Evolutionary conservation across 92 coral and sea anemone species (phyloP).

Genomic region (Phenganax subtilis): DNA sequence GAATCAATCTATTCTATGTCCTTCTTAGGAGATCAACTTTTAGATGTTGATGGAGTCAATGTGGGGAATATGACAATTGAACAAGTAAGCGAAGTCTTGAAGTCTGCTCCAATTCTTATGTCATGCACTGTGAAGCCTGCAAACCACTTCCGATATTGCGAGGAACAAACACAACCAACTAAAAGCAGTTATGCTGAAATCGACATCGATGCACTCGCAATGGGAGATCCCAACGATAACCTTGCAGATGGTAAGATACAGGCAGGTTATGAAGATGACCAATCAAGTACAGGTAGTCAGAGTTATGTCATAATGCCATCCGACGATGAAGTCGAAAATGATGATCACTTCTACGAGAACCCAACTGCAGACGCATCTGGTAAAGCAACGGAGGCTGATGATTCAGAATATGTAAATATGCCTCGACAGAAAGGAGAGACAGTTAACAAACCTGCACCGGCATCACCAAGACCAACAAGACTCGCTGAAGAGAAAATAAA

Average conservation of each 20-base stretch:
- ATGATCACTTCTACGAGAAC: not conserved
- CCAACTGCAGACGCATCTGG: not conserved
- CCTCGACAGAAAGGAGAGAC: not conserved
- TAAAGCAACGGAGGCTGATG: not conserved
- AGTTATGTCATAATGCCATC: slow-evolving; percentile 27
- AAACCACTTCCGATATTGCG: slow-evolving; percentile 70
- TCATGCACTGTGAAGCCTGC: slow-evolving; percentile 87
- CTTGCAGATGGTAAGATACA: slow-evolving; percentile 29
- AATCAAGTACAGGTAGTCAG: slow-evolving; percentile 31
- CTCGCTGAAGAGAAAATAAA: not conserved
- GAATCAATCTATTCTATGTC: not conserved
- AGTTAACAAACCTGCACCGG: not conserved
- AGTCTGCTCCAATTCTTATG: slow-evolving; percentile 68
- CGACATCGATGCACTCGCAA: slow-evolving; percentile 62
- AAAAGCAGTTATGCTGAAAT: slow-evolving; percentile 81
- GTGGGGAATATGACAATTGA: slow-evolving; percentile 68
- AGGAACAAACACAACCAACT: slow-evolving; percentile 50
- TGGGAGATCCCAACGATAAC: slow-evolving; percentile 38
- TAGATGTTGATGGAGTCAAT: slow-evolving; percentile 86
- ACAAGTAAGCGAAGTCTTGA: slow-evolving; percentile 82
- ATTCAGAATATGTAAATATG: slow-evolving; percentile 6
- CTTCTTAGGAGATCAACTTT: slow-evolving; percentile 73
- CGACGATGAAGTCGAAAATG: slow-evolving; percentile 24
- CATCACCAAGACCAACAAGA: not conserved
- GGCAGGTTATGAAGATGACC: slow-evolving; percentile 34